These are phyloP conservation scores for Aphidius gifuensis DNA, from an alignment of 1,140 invertebrate species.

Conservation along the genomic window DNA sequence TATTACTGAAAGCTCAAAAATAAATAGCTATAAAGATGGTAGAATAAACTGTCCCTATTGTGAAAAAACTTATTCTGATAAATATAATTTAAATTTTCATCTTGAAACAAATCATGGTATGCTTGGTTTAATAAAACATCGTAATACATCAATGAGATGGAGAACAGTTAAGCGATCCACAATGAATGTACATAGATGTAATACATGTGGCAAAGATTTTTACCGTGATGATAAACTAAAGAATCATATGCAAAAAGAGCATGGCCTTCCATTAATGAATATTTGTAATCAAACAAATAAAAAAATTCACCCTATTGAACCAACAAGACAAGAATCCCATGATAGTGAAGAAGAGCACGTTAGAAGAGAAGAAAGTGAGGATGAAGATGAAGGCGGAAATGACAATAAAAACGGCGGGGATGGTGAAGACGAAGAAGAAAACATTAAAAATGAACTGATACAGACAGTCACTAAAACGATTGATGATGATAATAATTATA, in stretches of 20 bases:
- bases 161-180: not conserved
- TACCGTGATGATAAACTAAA: constrained; percentile 3
- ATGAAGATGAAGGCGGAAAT: not conserved
- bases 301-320: not conserved
- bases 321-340: not conserved
- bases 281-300: not conserved
- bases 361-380: not conserved
- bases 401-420: not conserved
- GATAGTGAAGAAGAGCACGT: not conserved
- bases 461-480: not conserved
- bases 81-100: constrained; percentile 7
- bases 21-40: no score
- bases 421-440: not conserved
- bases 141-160: not conserved
- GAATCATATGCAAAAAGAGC: not conserved
- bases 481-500: not conserved
- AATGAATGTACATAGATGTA: constrained; percentile 9
- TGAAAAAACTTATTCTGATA: not conserved
- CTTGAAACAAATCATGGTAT: not conserved
- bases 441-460: not conserved
- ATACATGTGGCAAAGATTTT: constrained; percentile 15
- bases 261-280: no score
- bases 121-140: no score
- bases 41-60: not conserved
- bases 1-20: no score